Evolutionary conservation across 2,888 invertebrate species (phyloP).

Genomic region (Erpobdella octoculata): DNA sequence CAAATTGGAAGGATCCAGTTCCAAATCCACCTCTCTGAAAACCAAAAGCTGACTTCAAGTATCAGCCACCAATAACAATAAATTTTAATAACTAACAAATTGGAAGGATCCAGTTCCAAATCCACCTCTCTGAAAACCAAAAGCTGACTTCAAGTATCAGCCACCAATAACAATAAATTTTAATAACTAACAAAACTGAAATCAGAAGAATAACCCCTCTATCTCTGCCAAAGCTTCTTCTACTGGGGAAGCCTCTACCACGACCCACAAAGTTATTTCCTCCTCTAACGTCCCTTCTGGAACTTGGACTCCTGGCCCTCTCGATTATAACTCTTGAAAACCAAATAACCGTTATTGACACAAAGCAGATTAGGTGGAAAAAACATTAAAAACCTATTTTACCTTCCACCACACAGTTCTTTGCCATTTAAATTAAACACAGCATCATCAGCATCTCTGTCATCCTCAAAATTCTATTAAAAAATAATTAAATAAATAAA

Average conservation of each 20-base stretch:
- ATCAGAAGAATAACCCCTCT: too few species aligned
- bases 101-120: too few species aligned
- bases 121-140: slow-evolving; percentile 46
- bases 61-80: too few species aligned
- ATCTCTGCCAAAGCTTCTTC: slow-evolving; percentile 10
- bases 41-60: too few species aligned
- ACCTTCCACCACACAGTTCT: slow-evolving; percentile 77
- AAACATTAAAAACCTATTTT: too few species aligned
- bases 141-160: background rate
- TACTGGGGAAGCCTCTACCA: background rate
- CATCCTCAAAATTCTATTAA: slow-evolving; percentile 86
- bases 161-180: background rate
- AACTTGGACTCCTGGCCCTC: slow-evolving; percentile 26
- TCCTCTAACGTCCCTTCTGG: slow-evolving; percentile 25
- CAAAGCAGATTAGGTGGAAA: background rate
- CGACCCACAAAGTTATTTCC: slow-evolving; percentile 15
- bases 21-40: too few species aligned
- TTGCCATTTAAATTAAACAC: slow-evolving; percentile 96
- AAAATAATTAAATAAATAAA: background rate
- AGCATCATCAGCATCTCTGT: slow-evolving; percentile 94
- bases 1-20: too few species aligned
- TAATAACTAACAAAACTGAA: too few species aligned
- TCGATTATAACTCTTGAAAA: slow-evolving; percentile 33
- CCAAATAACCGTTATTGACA: background rate
- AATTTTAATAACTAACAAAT: too few species aligned